Evolutionary conservation across 2,888 invertebrate genomes (phyloP).

Genomic region (Monochamus alternatus): DNA sequence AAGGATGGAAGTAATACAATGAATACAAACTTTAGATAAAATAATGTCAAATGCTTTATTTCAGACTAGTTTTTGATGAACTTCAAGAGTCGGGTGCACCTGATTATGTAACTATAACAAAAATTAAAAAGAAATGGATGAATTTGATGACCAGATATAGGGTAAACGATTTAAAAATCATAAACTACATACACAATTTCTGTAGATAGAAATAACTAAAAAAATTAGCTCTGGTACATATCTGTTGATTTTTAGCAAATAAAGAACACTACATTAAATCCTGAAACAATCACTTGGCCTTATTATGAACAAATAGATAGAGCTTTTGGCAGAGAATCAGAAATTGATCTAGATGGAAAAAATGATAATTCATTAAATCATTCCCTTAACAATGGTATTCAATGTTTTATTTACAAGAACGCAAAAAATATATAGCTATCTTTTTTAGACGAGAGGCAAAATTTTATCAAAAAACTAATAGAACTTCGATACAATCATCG

Average conservation of each 20-base stretch:
- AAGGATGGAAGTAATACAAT: constrained; percentile 58
- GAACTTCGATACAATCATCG: constrained; percentile 54
- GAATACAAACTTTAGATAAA: constrained; percentile 15
- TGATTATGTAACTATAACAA: constrained; percentile 56
- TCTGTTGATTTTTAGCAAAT: constrained; percentile 53
- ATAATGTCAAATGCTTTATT: constrained; percentile 27
- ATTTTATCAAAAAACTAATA: constrained; percentile 58
- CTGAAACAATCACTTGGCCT: constrained; percentile 56
- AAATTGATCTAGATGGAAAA: constrained; percentile 45
- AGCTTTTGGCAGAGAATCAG: constrained; percentile 53
- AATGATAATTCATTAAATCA: constrained; percentile 46
- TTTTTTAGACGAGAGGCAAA: constrained; percentile 53
- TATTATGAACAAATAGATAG: constrained; percentile 60
- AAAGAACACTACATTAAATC: constrained; percentile 55
- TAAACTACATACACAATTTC: neutral
- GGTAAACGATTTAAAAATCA: constrained; percentile 41
- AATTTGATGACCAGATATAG: constrained; percentile 60
- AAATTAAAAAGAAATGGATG: constrained; percentile 63
- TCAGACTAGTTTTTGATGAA: constrained; percentile 56
- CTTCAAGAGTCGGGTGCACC: constrained; percentile 58
- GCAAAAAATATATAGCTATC: neutral
- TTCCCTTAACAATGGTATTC: constrained; percentile 48
- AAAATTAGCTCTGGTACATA: neutral
- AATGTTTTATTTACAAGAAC: neutral
- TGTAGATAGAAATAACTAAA: neutral